These are phyloP conservation scores for Actias luna DNA, from an alignment of 2,888 invertebrate species.

Conservation along the genomic window DNA sequence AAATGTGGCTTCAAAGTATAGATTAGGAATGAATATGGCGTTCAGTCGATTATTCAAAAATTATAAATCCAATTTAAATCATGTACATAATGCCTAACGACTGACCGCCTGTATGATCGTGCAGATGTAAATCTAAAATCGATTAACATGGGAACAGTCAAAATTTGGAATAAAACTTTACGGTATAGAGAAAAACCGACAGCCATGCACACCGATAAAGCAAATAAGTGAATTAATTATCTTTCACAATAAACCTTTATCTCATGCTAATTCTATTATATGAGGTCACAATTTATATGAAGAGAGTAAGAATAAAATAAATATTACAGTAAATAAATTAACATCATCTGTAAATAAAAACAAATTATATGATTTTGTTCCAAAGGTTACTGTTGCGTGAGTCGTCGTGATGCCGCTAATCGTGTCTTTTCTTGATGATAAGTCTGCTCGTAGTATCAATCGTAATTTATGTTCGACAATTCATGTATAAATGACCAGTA, in stretches of 20 bases:
- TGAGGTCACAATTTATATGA: slow-evolving; percentile 63
- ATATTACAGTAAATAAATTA: slow-evolving; percentile 48
- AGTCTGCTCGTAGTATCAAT: slow-evolving; percentile 36
- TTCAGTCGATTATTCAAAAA: slow-evolving; percentile 59
- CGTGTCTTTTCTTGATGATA: slow-evolving; percentile 43
- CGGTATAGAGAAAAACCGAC: slow-evolving; percentile 51
- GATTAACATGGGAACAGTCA: slow-evolving; percentile 47
- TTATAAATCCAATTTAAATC: slow-evolving; percentile 28
- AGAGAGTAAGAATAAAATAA: slow-evolving; percentile 51
- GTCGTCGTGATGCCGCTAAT: slow-evolving; percentile 40
- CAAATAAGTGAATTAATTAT: slow-evolving; percentile 49
- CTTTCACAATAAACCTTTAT: slow-evolving; percentile 44
- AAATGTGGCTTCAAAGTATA: slow-evolving; percentile 65
- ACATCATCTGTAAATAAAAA: slow-evolving; percentile 48
- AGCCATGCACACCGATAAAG: slow-evolving; percentile 77
- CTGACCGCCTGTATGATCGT: slow-evolving; percentile 69
- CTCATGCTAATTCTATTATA: slow-evolving; percentile 70
- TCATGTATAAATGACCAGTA: slow-evolving; percentile 39
- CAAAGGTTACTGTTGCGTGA: slow-evolving; percentile 37
- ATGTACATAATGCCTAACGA: slow-evolving; percentile 47
- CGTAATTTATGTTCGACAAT: slow-evolving; percentile 39
- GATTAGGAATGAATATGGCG: slow-evolving; percentile 59
- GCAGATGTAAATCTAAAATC: slow-evolving; percentile 55
- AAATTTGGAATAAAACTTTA: slow-evolving; percentile 54
- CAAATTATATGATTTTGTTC: slow-evolving; percentile 34